Percentiles rank a stretch among this genome's conserved stretches.
phyloP scores from a whole-genome alignment of 2,113 vertebrate species.

The Datnioides undecimradiatus region DNA sequence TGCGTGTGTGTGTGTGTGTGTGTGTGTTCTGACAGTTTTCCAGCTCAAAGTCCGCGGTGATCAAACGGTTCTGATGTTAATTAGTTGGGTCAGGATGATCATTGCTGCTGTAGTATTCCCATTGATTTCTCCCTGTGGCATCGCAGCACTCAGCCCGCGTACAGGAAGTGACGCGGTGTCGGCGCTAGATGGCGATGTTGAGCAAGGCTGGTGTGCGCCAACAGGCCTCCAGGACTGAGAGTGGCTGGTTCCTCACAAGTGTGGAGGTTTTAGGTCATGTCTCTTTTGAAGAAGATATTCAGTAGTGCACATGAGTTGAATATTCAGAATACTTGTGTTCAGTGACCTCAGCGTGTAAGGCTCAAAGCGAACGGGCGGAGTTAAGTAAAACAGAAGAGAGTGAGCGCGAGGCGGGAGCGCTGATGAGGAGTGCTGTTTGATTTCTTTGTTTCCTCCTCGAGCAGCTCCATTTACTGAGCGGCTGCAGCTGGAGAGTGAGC shows the following conservation, averaged over 20 bases:
- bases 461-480: slow-evolving; percentile 14
- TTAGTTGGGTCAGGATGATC: slow-evolving; percentile 23
- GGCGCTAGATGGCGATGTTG: slow-evolving; percentile 63
- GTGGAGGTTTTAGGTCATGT: neutral
- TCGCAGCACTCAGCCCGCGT: neutral
- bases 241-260: neutral
- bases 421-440: neutral
- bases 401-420: neutral
- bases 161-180: neutral
- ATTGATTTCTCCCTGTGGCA: slow-evolving; percentile 37
- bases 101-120: slow-evolving; percentile 30
- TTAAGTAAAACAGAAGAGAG: neutral
- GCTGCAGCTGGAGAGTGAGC: slow-evolving; percentile 1
- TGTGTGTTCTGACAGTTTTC: neutral
- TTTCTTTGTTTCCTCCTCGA: slow-evolving; percentile 3
- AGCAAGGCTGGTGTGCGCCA: slow-evolving; percentile 33
- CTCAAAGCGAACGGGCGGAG: too few relatives aligned
- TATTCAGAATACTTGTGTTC: neutral
- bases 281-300: neutral
- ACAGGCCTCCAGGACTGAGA: neutral
- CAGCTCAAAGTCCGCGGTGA: neutral
- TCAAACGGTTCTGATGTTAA: slow-evolving; percentile 7
- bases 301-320: neutral
- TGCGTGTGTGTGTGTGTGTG: neutral
- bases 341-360: neutral